Conservation (phyloP, 2,113 vertebrate species). For the Channa maculata region DNA sequence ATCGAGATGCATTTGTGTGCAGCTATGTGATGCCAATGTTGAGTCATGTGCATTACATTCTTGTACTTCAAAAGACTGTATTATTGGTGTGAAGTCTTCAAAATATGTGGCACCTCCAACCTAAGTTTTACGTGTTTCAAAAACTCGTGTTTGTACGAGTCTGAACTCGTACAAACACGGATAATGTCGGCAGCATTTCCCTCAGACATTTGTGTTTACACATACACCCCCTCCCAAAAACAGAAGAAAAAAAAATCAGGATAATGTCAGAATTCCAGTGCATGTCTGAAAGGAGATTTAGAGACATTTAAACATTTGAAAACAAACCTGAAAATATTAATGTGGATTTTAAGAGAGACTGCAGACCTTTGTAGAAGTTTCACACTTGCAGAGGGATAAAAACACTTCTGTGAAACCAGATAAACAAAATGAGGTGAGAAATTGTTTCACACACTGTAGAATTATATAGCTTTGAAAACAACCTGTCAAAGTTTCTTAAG, state of each 20-base stretch:
- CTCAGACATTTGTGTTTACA: too few species aligned
- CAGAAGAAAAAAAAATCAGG: too few species aligned
- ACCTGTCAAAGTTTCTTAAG: neutral
- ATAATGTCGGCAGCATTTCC: too few species aligned
- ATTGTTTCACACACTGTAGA: neutral
- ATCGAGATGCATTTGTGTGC: constrained; percentile 40
- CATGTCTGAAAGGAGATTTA: neutral
- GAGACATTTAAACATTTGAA: neutral
- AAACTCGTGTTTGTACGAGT: too few species aligned
- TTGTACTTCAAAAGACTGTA: constrained; percentile 5
- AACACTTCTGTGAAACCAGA: neutral
- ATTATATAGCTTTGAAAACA: neutral
- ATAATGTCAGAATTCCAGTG: too few species aligned
- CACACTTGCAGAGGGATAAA: neutral
- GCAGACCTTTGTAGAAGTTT: neutral
- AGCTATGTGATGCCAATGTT: constrained; percentile 32
- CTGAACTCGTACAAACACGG: too few species aligned
- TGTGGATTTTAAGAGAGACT: neutral
- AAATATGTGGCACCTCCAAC: neutral
- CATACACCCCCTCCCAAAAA: too few species aligned
- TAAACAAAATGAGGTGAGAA: neutral
- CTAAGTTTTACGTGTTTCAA: neutral
- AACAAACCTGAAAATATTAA: neutral
- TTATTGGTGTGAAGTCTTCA: neutral
- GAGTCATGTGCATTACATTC: constrained; percentile 61